A percentile compares a stretch with the other conserved stretches of the same genome.
Conservation (phyloP, 1,140 invertebrate species). For the Drosophila athabasca region DNA sequence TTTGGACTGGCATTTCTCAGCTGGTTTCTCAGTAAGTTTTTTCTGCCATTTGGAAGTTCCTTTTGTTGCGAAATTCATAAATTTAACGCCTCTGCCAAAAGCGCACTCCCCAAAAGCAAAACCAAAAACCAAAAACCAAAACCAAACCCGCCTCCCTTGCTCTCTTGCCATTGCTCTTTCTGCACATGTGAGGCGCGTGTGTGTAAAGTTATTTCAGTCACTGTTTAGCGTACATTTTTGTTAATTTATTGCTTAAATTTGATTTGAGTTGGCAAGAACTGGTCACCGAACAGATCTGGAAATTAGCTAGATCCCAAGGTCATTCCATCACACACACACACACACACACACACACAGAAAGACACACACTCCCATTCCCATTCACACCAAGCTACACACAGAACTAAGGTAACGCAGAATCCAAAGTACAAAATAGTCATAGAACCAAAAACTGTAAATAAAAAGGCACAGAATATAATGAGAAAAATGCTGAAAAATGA, state of each 20-base stretch:
- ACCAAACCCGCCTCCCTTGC: background rate
- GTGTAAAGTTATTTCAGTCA: conserved; percentile 52
- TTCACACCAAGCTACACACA: background rate
- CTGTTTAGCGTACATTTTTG: conserved; percentile 50
- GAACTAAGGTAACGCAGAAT: conserved; percentile 45
- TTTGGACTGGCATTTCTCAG: background rate
- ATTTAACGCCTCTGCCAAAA: conserved; percentile 56
- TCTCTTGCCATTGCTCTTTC: background rate
- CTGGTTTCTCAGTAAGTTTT: too few species aligned
- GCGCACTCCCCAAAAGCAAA: background rate
- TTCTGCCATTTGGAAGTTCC: conserved; percentile 4
- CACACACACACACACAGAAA: background rate
- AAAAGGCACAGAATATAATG: conserved; percentile 9
- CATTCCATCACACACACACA: conserved; percentile 12
- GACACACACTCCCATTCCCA: background rate
- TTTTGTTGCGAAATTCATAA: conserved; percentile 45
- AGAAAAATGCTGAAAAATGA: conserved; percentile 1
- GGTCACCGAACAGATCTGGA: conserved; percentile 23
- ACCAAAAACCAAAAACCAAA: too few species aligned
- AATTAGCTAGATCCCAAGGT: conserved; percentile 22
- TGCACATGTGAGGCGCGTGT: conserved; percentile 6
- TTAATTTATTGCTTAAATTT: conserved; percentile 70
- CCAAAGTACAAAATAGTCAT: conserved; percentile 66
- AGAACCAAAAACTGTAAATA: conserved; percentile 31
- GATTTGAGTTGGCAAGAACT: conserved; percentile 46